Base-by-base conservation (phyloP, 2,113 vertebrate genomes). In the Chiloscyllium plagiosum region DNA sequence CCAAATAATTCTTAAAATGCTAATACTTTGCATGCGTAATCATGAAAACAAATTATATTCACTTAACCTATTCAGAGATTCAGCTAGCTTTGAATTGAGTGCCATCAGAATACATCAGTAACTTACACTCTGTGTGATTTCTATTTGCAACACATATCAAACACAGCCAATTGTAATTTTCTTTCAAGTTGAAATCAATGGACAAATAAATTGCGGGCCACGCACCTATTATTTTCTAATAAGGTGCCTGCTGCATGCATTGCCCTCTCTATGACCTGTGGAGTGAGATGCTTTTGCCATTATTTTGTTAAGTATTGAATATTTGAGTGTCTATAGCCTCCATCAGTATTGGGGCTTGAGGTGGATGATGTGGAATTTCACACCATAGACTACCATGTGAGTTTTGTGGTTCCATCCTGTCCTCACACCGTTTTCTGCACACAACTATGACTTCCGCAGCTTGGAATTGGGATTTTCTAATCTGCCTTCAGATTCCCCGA, bases 111-210 rank as follows among this genome's bases (percentile, higher is more conserved):
- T 90, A n/a, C 76, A 80, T 80, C 76, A 80, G 10, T 80, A n/a
- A 80, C 76, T 15, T 37, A 61, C 2, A 56, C 50, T 22, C 29
- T 24, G 15, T 29, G 24, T 61, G 33, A 29, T 61, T 90, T 90
- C 87, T 65, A 33, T 61, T 65, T 90, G 52, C 52, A 61, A 90
- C 56, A 33, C 87, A 33, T 65, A 61, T n/a, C 52, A 56, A 89
- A 61, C 50, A 61, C 52, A 90, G 1, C 26, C 29, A 3, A 26
- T 61, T n/a, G n/a, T 52, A 90, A 90, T 90, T 29, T 61, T 61
- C 56, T 65, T 90, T 90, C 52, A 90, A 65, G 52, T 19, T 90
- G 26, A 90, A 90, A 61, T 90, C 87, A 90, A 61, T 90, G 29
- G 56, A 65, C 13, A 90, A 80, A 80, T 80, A 80, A 80, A 80